These are phyloP conservation scores for Andrena fulva DNA, from an alignment of 2,888 invertebrate species.

Conservation along the genomic window DNA sequence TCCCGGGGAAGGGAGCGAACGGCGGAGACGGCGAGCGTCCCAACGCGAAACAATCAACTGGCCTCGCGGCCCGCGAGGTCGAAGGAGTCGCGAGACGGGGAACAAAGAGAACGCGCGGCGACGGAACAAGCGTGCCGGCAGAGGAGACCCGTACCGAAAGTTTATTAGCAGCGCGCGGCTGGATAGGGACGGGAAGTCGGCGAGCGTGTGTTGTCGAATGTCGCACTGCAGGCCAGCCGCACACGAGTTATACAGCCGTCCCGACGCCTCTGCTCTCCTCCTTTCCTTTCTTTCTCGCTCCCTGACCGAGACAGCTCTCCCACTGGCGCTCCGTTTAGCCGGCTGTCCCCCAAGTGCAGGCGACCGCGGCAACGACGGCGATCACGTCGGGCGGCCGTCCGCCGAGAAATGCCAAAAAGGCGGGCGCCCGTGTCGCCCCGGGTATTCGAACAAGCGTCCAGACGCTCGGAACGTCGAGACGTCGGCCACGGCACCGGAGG, in stretches of 20 bases:
- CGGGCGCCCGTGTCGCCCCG: background rate
- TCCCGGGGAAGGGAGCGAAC: background rate
- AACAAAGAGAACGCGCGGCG: conserved; percentile 35
- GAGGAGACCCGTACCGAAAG: conserved; percentile 29
- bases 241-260: conserved; percentile 39
- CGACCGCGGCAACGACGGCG: conserved; percentile 12
- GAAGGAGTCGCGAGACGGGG: conserved; percentile 42
- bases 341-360: conserved; percentile 29
- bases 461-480: background rate
- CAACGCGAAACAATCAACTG: conserved; percentile 14
- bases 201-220: conserved; percentile 66
- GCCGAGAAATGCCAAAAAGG: conserved; percentile 32
- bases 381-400: background rate
- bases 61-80: conserved; percentile 46
- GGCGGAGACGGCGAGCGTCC: background rate
- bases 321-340: conserved; percentile 35
- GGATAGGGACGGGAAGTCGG: conserved; percentile 28
- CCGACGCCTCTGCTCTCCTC: conserved; percentile 36
- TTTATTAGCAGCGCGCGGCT: conserved; percentile 21
- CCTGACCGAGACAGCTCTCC: conserved; percentile 4
- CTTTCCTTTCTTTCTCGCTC: background rate
- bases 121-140: background rate
- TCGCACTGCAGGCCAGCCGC: conserved; percentile 63
- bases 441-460: background rate
- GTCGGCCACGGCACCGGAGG: conserved; percentile 5